phyloP scores from a whole-genome alignment of 2,797 vertebrate genomes.

The Sparidentex hasta region DNA sequence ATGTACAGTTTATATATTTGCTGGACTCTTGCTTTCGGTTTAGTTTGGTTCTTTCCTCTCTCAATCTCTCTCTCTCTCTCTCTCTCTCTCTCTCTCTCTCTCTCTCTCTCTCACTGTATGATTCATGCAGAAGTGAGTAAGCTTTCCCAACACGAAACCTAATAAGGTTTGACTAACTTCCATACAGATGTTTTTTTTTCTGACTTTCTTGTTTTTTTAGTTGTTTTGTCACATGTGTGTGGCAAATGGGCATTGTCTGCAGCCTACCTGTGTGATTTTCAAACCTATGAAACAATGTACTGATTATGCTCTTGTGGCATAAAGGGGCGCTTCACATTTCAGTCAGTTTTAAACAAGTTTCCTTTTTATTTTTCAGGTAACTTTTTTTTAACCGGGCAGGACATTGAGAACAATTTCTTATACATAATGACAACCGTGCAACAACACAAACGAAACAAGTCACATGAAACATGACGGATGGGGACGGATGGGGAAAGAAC shows the following conservation, averaged over 20 bases:
- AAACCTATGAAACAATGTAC: too few species aligned
- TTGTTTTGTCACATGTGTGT: too few species aligned
- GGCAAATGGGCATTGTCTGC: too few species aligned
- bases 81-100: not conserved
- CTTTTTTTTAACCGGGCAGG: too few species aligned
- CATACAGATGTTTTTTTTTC: not conserved
- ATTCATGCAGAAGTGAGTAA: slow-evolving; percentile 38
- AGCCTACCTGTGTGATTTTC: not conserved
- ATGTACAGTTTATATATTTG: slow-evolving; percentile 60
- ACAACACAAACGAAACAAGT: too few species aligned
- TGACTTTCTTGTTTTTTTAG: not conserved
- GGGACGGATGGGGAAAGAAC: not conserved
- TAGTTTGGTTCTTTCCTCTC: slow-evolving; percentile 11
- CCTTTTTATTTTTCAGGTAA: too few species aligned
- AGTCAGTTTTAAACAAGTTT: too few species aligned
- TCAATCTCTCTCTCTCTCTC: not conserved
- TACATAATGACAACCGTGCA: too few species aligned
- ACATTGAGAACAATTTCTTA: too few species aligned
- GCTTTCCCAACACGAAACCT: not conserved
- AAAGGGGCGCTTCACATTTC: not conserved
- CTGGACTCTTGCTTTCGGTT: slow-evolving; percentile 70
- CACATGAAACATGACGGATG: not conserved
- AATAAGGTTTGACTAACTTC: not conserved
- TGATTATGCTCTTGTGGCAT: too few species aligned
- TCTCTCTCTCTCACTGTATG: not conserved